Base-by-base conservation (phyloP, 2,888 invertebrate genomes). In the Bedellia somnulentella region DNA sequence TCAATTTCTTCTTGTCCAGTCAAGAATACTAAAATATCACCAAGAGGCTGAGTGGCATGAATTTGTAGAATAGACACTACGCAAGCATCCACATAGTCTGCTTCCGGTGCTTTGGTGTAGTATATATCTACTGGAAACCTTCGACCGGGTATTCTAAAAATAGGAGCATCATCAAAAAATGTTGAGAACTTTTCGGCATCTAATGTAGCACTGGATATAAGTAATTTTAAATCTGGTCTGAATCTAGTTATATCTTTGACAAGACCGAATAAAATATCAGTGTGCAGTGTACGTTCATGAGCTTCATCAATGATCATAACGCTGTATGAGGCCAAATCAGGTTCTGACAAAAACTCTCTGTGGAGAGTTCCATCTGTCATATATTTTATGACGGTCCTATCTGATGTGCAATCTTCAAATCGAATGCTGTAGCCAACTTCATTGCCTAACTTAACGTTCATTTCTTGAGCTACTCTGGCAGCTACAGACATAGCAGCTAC, bases 401-500 rank as follows among this genome's bases (percentile, higher is more conserved):
- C 97, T 3, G 96, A 96, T 1, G 98, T 98, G 55, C 98, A 99
- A 57, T 99, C 99, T 75, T 99, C 99, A 77, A 99, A 99, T 44
- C 99, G 82, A 48, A 99, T 99, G 39, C 88, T 87, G 44, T 89
- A 89, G 3, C 89, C 88, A 28, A 92, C 92, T 76, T 92, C 91
- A 59, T 90, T 91, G 29, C 98, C 99, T 15, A 99, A 77, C 70
- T 98, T 99, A 0, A 93, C 90, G 41, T 85, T 84, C 92, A 98
- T 93, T 80, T 99, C 99, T 57, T 98, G 92, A 2, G 98, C 93
- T 1, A 99, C 99, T 57, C 99, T 83, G 3, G 97, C 89, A 12
- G 99, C 93, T 13, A 99, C 99, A n/a, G 95, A 95, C 99, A 99
- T 99, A 2, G 99, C 97, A 13, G 99, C 99, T 2, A 99, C 99